phyloP scores from a whole-genome alignment of 2,888 invertebrate genomes.

The Ennomos quercinarius region DNA sequence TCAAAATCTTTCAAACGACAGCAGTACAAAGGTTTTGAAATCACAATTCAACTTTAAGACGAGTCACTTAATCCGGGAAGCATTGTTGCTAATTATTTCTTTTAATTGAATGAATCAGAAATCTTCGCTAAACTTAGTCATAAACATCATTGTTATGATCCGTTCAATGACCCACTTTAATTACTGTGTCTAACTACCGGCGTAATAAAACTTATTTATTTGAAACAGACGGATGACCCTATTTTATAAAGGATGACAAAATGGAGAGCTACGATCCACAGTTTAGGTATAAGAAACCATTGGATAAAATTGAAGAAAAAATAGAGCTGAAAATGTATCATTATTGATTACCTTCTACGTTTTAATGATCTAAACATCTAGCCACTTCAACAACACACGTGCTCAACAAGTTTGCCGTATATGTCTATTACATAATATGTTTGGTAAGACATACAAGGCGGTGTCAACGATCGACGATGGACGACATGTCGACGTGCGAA shows the following conservation, averaged over 20 bases:
- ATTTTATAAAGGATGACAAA: slow-evolving; percentile 7
- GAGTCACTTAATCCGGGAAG: slow-evolving; percentile 30
- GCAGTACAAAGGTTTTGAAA: slow-evolving; percentile 19
- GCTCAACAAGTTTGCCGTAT: slow-evolving; percentile 16
- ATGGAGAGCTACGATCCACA: not conserved
- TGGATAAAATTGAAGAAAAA: too few species aligned
- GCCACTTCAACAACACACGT: too few species aligned
- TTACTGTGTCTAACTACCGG: slow-evolving; percentile 9
- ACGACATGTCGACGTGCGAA: slow-evolving; percentile 33
- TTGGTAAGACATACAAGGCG: slow-evolving; percentile 33
- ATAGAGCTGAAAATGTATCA: too few species aligned
- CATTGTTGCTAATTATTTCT: slow-evolving; percentile 26
- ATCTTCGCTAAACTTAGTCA: slow-evolving; percentile 1
- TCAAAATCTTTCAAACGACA: slow-evolving; percentile 28
- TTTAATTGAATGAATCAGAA: slow-evolving; percentile 31
- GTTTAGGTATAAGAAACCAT: too few species aligned
- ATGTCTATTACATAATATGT: slow-evolving; percentile 32
- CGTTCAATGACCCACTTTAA: slow-evolving; percentile 21
- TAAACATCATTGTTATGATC: slow-evolving; percentile 15
- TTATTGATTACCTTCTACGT: too few species aligned
- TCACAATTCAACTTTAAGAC: slow-evolving; percentile 6
- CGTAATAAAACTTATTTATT: slow-evolving; percentile 19
- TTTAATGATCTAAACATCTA: too few species aligned
- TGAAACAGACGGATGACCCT: slow-evolving; percentile 12
- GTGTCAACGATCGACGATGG: slow-evolving; percentile 54